Base-by-base conservation (phyloP, 2,797 vertebrate genomes). In the Xenops minutus region DNA sequence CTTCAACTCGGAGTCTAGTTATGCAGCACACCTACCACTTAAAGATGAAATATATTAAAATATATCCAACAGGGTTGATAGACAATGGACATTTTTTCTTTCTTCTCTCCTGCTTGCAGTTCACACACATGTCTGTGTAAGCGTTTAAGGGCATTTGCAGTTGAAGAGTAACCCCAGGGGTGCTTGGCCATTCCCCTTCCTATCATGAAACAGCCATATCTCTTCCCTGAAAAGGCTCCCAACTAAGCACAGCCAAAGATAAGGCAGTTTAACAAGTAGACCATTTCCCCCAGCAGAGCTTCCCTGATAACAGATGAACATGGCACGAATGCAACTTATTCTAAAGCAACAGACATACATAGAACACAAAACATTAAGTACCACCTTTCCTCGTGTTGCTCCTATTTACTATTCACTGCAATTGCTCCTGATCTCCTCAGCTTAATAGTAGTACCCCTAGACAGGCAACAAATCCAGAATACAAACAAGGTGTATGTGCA, bases 161-260 rank as follows among this genome's bases (percentile, higher is more conserved):
- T 72, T 22, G 18, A 14, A 56, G 29, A 68, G 11, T 44, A 62
- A 67, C 10, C 18, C 8, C 68, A 73, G 37, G 36, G 78, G 13
- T 9, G 21, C 72, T 79, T 44, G 37, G 37, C n/a, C 44, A 24
- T 64, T 75, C 71, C 73, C 62, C 44, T 52, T 85, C 34, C 46
- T 43, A 85, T 26, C 2, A 0, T 7, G 26, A 58, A 68, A 44
- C 0, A 72, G 36, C 7, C 0, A 0, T 5, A 43, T 43, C 29
- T 71, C 41, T 34, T 51, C 75, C 41, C 67, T 14, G 29, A 62
- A 49, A 68, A 62, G 30, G 37, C 21, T 68, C 56, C 27, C 55
- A 74, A 14, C 34, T 30, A 72, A 72, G 67, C 67, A 64, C 0
- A 61, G 51, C 12, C 34, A 41, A 63, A 69, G 44, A 51, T 12